Conservation (phyloP, 2,113 vertebrate genomes). For the Dromiciops gliroides region DNA sequence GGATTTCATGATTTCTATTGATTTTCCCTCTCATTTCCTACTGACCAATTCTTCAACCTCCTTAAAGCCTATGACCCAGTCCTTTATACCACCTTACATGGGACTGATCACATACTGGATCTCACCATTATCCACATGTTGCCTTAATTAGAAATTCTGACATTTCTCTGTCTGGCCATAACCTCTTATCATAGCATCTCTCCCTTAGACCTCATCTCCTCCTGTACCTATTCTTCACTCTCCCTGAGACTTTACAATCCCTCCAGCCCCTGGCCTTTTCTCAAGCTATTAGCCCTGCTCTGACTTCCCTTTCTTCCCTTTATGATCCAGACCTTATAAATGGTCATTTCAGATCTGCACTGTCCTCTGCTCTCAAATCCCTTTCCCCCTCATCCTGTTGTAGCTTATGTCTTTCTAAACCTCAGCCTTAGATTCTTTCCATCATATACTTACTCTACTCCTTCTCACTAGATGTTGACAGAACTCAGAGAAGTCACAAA, state of each 20-base stretch:
- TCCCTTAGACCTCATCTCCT: background rate
- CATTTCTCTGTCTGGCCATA: background rate
- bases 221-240: background rate
- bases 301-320: background rate
- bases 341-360: background rate
- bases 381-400: background rate
- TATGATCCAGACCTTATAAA: background rate
- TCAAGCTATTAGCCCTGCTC: background rate
- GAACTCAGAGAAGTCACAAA: background rate
- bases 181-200: background rate
- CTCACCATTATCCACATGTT: background rate
- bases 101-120: background rate
- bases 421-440: background rate
- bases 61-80: background rate
- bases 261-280: background rate
- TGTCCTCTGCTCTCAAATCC: background rate
- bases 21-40: background rate
- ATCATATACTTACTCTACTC: background rate
- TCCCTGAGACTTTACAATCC: background rate
- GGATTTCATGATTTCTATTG: background rate
- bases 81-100: background rate
- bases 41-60: background rate
- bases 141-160: background rate
- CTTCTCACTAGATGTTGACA: background rate
- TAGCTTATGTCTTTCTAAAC: background rate